Evolutionary conservation across 2,888 invertebrate genomes (phyloP), one percentile per base, ranked within the genome.

Genomic region (Xestoiulus laeticollis): DNA sequence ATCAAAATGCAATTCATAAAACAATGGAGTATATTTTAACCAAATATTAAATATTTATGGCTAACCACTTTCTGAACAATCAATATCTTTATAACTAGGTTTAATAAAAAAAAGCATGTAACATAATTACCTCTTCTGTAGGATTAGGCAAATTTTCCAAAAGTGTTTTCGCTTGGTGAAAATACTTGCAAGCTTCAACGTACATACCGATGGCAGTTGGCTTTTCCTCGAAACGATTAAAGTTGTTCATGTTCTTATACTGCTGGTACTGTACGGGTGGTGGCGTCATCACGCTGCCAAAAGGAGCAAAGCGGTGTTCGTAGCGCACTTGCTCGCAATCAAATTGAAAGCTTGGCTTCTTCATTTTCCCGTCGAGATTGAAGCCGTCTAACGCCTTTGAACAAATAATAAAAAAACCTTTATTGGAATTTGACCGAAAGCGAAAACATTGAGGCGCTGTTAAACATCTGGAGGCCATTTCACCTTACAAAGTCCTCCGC

Each of bases 251-350:
- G 91, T 96, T 96, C 91, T 95, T 94, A 92, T 96, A 98, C 92
- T 97, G 97, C 87, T 94, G 94, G 92, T 99, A 99, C 90, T 96
- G 96, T 16, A 98, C 96, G 5, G 96, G 96, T 0, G 98, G 98
- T 22, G 98, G 98, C 3, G 96, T 96, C 19, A 96, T 94, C 16
- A 98, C 94, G 53, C 95, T 95, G 22, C 96, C 95, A 91, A 99
- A 97, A 0, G 99, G 97, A 8, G 96, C 95, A 93, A 99, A 97
- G 87, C 99, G 94, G 91, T 98, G 98, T 91, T 97, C 97, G 92
- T 98, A 99, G 78, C 99, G 95, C 5, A 99, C 97, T 91, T 96
- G 95, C 91, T 99, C 98, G 91, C 95, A 96, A 92, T 98, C 98
- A 92, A 98, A 98, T 92, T 96, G 96, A 6, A 96, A 95, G 91